These are phyloP conservation scores for Drosophila ogumai DNA, from an alignment of 1,140 invertebrate species.

Conservation along the genomic window DNA sequence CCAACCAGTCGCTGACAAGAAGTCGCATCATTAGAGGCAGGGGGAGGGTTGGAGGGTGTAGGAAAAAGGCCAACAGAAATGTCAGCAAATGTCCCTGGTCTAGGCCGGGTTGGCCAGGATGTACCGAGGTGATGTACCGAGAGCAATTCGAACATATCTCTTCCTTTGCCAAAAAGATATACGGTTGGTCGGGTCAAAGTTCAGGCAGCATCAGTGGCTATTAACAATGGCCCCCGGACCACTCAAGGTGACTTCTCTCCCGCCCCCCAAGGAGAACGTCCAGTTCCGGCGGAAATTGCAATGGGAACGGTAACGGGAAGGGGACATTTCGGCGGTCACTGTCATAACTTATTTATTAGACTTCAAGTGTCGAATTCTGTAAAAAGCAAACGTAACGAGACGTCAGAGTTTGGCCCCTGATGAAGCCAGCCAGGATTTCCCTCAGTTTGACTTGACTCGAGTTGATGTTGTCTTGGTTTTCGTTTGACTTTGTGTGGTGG, in stretches of 20 bases:
- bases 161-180: conserved; percentile 10
- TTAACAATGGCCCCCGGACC: conserved; percentile 32
- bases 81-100: conserved; percentile 1
- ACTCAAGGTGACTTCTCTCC: conserved; percentile 6
- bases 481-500: conserved; percentile 3
- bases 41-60: too few relatives aligned
- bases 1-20: conserved; percentile 20
- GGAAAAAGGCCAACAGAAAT: conserved; percentile 10
- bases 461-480: conserved; percentile 10
- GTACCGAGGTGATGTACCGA: conserved; percentile 1
- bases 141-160: conserved; percentile 18
- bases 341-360: conserved; percentile 73
- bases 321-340: conserved; percentile 43
- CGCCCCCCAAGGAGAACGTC: too few relatives aligned
- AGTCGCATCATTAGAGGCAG: conserved; percentile 49
- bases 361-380: conserved; percentile 70
- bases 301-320: conserved; percentile 10
- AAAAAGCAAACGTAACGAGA: conserved; percentile 54
- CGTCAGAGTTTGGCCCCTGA: conserved; percentile 8
- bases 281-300: conserved; percentile 5
- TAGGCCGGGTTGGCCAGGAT: conserved; percentile 16
- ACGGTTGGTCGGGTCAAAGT: conserved; percentile 1
- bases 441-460: not conserved
- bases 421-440: not conserved
- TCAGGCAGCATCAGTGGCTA: conserved; percentile 31